These are phyloP conservation scores for Pachydiplax longipennis DNA, from an alignment of 2,888 invertebrate genomes.

Conservation along the genomic window DNA sequence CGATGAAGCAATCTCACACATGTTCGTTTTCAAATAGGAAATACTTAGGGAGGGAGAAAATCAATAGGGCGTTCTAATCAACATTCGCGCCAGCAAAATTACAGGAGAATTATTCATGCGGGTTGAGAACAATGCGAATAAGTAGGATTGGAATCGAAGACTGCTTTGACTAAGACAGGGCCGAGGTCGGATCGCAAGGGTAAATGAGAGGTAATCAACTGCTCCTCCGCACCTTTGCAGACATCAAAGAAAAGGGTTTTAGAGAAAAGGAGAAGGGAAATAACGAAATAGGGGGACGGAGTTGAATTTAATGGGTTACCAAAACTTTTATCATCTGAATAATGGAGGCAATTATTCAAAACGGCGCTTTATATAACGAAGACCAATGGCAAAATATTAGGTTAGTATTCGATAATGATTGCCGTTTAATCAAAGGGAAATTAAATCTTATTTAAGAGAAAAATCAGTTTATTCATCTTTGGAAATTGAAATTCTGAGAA, in stretches of 20 bases:
- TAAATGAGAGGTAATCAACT: conserved; percentile 7
- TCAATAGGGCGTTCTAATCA: neutral
- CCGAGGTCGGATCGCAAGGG: neutral
- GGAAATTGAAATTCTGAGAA: no score
- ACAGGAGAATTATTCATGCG: neutral
- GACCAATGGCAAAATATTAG: no score
- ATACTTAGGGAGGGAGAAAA: neutral
- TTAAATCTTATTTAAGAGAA: no score
- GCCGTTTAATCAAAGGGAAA: no score
- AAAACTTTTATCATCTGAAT: neutral
- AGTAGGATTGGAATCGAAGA: neutral
- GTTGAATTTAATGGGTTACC: neutral
- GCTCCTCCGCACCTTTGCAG: neutral
- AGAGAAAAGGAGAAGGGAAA: neutral
- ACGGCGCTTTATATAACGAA: no score
- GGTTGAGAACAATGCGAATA: conserved; percentile 3
- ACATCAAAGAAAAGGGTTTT: neutral
- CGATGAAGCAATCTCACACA: no score
- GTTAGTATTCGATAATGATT: no score
- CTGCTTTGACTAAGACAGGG: neutral
- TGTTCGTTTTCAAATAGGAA: neutral
- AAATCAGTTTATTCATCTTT: no score
- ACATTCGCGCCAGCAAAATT: neutral
- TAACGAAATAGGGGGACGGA: neutral
- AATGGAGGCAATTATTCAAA: no score